Evolutionary conservation across 2,888 invertebrate genomes (phyloP).

Genomic region (Eupelmus urozonus): DNA sequence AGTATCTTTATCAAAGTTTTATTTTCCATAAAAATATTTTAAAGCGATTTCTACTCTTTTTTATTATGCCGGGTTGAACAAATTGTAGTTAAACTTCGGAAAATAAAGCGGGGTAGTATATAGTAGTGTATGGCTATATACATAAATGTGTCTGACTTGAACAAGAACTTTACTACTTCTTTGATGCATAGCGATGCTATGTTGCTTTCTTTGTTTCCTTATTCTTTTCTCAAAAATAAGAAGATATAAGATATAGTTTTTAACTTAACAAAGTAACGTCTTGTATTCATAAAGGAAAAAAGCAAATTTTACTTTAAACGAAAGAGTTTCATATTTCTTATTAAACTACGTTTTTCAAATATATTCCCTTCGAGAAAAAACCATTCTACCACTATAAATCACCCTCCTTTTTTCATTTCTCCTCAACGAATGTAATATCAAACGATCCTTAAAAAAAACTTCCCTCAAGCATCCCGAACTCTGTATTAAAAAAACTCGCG

Average conservation of each 20-base stretch:
- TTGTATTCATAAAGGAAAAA: not conserved
- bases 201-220: not conserved
- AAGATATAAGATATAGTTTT: not conserved
- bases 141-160: slow-evolving; percentile 39
- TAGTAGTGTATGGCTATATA: not conserved
- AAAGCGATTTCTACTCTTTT: not conserved
- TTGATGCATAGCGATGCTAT: not conserved
- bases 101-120: not conserved
- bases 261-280: not conserved
- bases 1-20: no score
- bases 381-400: no score
- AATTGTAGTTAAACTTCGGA: not conserved
- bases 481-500: no score
- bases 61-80: not conserved
- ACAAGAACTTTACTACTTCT: slow-evolving; percentile 46
- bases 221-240: not conserved
- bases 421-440: no score
- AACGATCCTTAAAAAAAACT: no score
- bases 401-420: no score
- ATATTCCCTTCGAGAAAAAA: no score
- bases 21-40: no score
- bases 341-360: no score
- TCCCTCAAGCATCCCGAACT: no score
- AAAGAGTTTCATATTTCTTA: no score
- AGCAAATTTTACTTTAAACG: no score